Base-by-base conservation (phyloP, 1,140 invertebrate species). In the Bombus soroeensis region DNA sequence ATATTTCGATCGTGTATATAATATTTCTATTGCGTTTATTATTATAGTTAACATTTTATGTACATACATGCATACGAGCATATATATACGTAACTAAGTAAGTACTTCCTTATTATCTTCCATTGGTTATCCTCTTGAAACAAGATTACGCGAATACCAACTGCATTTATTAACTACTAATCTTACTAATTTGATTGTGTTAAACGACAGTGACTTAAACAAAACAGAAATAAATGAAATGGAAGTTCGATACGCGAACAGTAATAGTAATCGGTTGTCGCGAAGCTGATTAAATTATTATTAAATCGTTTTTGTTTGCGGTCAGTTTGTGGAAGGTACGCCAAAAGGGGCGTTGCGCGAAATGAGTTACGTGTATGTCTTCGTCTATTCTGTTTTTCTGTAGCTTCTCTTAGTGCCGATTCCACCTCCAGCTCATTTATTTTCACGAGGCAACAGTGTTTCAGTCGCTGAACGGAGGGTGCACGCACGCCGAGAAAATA, bases 391-490 rank as follows among this genome's bases (percentile, higher is more conserved):
- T 87, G 72, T 82, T 83, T 76, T 39, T 47, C 37, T 15, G 59
- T 81, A 34, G 47, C 53, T 72, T 76, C 66, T 64, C 66, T 83
- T 72, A 53, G 34, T 81, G 53, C 81, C 53, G 85, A 71, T 82
- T 89, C 85, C 85, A 77, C 75, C 85, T 89, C 25, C 62, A 28
- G 41, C 81, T 83, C 85, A 73, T 87, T 83, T 87, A 83, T 87
- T 79, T 81, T 82, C 79, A 72, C 47, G 68, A 66, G 75, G 79
- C 88, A 88, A 88, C 88, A 88, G 74, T 92, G 91, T 92, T 90
- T 89, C 89, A 92, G 90, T 76, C 89, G 92, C 87, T 90, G 91
- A 86, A 86, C 88, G 91, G 87, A 86, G 88, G 90, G 89, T 85
- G 87, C 86, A 87, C 90, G 81, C 85, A 81, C 88, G 87, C 76